Percentiles rank a stretch among this genome's conserved stretches.
Evolutionary conservation across 2,888 invertebrate species (phyloP).

Genomic region (Pammene fasciana): DNA sequence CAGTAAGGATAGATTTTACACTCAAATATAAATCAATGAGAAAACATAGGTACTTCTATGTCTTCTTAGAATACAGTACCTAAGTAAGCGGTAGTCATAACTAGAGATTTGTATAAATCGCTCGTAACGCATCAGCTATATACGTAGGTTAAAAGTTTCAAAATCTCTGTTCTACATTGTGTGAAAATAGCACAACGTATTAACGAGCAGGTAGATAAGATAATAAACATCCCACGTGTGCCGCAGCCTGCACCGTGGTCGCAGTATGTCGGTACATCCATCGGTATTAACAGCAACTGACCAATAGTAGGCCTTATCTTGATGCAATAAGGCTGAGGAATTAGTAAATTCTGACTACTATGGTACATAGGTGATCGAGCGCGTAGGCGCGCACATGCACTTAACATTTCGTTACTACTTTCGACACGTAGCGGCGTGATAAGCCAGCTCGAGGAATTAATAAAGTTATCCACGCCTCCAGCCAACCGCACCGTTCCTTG

Average conservation of each 20-base stretch:
- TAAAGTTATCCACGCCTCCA: slow-evolving; percentile 62
- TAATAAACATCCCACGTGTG: slow-evolving; percentile 73
- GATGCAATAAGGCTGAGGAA: neutral
- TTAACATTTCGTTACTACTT: slow-evolving; percentile 71
- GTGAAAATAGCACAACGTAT: slow-evolving; percentile 70
- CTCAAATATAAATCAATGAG: no score
- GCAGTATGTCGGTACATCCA: slow-evolving; percentile 24
- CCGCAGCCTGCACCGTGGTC: slow-evolving; percentile 43
- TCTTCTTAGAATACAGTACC: no score
- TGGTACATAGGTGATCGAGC: slow-evolving; percentile 33
- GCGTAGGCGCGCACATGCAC: slow-evolving; percentile 61
- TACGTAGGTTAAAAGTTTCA: slow-evolving; percentile 52
- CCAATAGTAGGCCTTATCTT: neutral
- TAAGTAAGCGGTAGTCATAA: no score
- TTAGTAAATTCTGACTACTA: neutral
- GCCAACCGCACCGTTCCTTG: slow-evolving; percentile 51
- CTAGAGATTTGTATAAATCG: no score
- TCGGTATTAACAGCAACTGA: slow-evolving; percentile 2
- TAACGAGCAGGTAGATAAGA: slow-evolving; percentile 72
- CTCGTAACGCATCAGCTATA: slow-evolving; percentile 1
- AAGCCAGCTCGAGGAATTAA: slow-evolving; percentile 59
- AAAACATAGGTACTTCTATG: no score
- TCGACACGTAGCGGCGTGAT: slow-evolving; percentile 66
- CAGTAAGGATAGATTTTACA: no score
- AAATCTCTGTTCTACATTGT: slow-evolving; percentile 63